phyloP scores from a whole-genome alignment of 2,888 invertebrate species.

The Homarus gammarus region DNA sequence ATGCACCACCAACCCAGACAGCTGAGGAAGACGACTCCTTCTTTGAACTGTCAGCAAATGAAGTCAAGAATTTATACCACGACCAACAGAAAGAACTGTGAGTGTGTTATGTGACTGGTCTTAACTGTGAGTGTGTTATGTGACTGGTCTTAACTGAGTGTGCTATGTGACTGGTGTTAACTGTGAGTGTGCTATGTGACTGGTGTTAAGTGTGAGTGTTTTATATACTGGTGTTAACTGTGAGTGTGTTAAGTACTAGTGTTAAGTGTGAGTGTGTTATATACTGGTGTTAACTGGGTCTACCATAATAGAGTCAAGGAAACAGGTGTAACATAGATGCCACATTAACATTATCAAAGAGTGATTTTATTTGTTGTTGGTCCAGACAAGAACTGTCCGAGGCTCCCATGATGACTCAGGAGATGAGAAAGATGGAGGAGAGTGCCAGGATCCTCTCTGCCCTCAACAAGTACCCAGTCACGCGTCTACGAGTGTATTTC shows the following conservation, averaged over 20 bases:
- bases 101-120: no score
- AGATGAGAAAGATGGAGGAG: conserved; percentile 83
- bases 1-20: conserved; percentile 82
- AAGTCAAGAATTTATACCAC: conserved; percentile 87
- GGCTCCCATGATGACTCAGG: conserved; percentile 86
- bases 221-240: no score
- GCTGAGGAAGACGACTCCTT: conserved; percentile 87
- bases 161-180: no score
- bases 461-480: conserved; percentile 86
- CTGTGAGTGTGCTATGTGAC: no score
- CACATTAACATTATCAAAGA: background rate
- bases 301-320: no score
- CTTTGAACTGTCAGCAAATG: conserved; percentile 90
- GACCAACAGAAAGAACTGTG: conserved; percentile 85
- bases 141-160: no score
- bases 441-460: conserved; percentile 82
- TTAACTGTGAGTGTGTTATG: no score
- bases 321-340: no score
- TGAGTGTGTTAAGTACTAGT: no score
- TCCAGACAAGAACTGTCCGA: conserved; percentile 84
- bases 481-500: conserved; percentile 91
- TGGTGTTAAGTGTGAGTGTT: no score
- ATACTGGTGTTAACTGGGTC: no score
- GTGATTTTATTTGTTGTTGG: conserved; percentile 4
- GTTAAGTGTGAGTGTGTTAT: no score